Base-by-base conservation (phyloP, 2,113 vertebrate species). In the Rhineura floridana region DNA sequence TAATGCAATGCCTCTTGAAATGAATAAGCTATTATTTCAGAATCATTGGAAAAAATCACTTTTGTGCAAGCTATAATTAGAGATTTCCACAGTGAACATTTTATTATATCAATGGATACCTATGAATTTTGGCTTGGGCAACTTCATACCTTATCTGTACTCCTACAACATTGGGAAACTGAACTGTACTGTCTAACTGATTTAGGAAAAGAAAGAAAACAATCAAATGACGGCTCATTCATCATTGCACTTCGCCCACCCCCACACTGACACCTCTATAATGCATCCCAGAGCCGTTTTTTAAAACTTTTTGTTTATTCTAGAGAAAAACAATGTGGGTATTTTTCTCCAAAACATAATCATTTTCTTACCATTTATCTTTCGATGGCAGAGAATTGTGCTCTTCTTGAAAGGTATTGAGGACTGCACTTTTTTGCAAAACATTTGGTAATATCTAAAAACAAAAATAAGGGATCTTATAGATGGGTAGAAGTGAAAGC, bases 161-260 rank as follows among this genome's bases (percentile, higher is more conserved):
- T 97, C 95, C 93, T 96, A 96, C 95, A 96, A 96, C 96, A 96
- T 96, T 94, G 91, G 90, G 70, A 90, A 97, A 96, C 97, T 97
- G 96, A 97, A 96, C 95, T 95, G 95, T 96, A 93, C 96, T 96
- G 97, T 96, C 95, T 96, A 96, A 96, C 95, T 97, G 93, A 96
- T 97, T 97, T 97, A 3, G 73, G 19, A 62, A 93, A 95, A 94
- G 92, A 97, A 97, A 95, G 95, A 97, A 97, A 97, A 97, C 97
- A 97, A 92, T 88, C 93, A 96, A 91, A 95, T 17, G 95, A 96
- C 94, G 94, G 94, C 93, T 96, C 96, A 97, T 97, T 97, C 93
- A 97, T 97, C 97, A 97, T 87, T 39, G 63, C 70, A 55, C 52
- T 84, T 88, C 69, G 89, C 90, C 94, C 79, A 17, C 94, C 93